These are phyloP conservation scores for Passerina amoena DNA, from an alignment of 2,113 vertebrate genomes.

Conservation along the genomic window DNA sequence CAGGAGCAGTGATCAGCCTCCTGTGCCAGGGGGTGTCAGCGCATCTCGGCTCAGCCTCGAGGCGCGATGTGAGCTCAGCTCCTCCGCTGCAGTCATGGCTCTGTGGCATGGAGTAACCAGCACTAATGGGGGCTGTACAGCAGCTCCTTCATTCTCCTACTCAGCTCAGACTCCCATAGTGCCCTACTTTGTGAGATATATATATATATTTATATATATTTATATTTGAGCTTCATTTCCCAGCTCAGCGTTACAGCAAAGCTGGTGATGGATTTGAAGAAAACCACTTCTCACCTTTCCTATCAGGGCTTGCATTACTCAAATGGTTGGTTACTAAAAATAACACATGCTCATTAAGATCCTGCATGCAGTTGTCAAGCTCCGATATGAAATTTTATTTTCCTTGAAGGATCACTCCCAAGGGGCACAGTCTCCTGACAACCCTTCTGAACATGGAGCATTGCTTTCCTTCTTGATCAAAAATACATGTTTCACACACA, in stretches of 20 bases:
- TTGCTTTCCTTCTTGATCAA: neutral
- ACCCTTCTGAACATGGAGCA: fast-evolving
- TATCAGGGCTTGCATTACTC: neutral
- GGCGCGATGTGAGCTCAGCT: neutral
- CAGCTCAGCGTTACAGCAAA: neutral
- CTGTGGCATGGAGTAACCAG: neutral
- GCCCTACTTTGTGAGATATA: neutral
- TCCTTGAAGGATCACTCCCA: neutral
- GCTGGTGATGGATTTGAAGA: neutral
- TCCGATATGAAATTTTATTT: neutral
- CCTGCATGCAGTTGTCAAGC: neutral
- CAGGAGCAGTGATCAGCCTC: neutral
- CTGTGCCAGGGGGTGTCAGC: neutral
- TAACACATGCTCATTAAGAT: neutral
- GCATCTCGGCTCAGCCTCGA: neutral
- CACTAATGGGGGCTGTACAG: neutral
- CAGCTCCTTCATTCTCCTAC: neutral
- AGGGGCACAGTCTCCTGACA: neutral
- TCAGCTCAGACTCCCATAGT: neutral
- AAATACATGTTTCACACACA: neutral
- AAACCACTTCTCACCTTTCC: neutral
- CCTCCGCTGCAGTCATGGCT: neutral
- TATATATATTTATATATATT: neutral
- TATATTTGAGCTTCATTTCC: neutral
- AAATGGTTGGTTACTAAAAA: neutral